phyloP scores from a whole-genome alignment of 2,797 vertebrate species.

The Cottoperca gobio region DNA sequence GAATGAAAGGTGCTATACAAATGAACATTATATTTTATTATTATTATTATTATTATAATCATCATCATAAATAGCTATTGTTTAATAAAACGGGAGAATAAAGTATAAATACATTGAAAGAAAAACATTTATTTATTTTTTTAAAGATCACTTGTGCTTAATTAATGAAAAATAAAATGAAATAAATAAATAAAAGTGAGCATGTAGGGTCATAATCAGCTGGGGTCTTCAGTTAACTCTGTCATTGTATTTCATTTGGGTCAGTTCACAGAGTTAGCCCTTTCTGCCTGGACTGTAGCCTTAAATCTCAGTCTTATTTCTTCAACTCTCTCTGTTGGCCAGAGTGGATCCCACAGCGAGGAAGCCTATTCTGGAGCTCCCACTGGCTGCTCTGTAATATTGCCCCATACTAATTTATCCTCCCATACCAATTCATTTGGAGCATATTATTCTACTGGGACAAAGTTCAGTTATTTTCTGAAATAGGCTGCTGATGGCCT shows the following conservation, averaged over 20 bases:
- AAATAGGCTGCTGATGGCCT: slow-evolving; percentile 75
- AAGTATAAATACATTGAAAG: too few species aligned
- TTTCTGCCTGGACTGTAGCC: slow-evolving; percentile 56
- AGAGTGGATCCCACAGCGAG: slow-evolving; percentile 70
- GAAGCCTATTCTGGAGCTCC: slow-evolving; percentile 80
- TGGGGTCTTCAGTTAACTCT: slow-evolving; percentile 52
- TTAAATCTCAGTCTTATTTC: slow-evolving; percentile 75
- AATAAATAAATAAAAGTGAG: background rate
- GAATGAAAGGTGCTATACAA: too few species aligned
- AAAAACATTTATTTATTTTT: too few species aligned
- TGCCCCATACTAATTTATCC: slow-evolving; percentile 70
- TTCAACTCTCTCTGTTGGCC: slow-evolving; percentile 58
- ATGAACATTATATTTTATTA: too few species aligned
- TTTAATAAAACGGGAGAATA: too few species aligned
- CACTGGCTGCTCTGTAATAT: slow-evolving; percentile 77
- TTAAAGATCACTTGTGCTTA: too few species aligned
- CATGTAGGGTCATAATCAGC: slow-evolving; percentile 11
- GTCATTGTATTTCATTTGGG: slow-evolving; percentile 59
- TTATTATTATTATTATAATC: too few species aligned
- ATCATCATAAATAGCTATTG: too few species aligned
- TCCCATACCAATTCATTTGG: slow-evolving; percentile 81
- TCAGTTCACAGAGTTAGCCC: slow-evolving; percentile 55
- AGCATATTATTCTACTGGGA: slow-evolving; percentile 74
- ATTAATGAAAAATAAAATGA: too few species aligned
- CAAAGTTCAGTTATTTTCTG: slow-evolving; percentile 79